Evolutionary conservation across 2,888 invertebrate genomes (phyloP), one percentile per base, ranked within the genome.

Genomic region (Catocala nupta): DNA sequence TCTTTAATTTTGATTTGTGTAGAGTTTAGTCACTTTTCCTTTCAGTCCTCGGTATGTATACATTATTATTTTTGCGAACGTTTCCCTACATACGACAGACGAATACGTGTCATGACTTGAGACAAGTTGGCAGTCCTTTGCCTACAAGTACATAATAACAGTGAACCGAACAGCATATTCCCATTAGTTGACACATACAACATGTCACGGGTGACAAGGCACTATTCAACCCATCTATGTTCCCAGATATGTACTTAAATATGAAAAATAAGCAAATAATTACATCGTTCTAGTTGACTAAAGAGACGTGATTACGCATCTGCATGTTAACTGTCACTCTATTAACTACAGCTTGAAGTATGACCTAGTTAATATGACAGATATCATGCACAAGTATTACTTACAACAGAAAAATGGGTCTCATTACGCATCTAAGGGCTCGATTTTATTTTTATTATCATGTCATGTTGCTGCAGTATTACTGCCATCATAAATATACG

Each of bases 321-420:
- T 34, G 8, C 11, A n/a, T 34, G 48, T 25, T 10, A 48, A 6
- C 47, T 55, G 65, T 58, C 56, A 8, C 8, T n/a, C 8, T 73
- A 60, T 70, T 73, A 63, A 66, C 71, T 66, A 55, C 66, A 61
- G 57, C 74, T 69, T 49, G 25, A 63, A 59, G 39, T 61, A 64
- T 56, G 59, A 52, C 56, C 49, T 36, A 56, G 3, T 56, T 56
- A 0, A 43, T 43, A 49, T 42, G 49, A 56, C 56, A 49, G 42
- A 43, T n/a, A 56, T 56, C n/a, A 50, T 49, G 33, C 12, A 39
- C 11, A 12, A 13, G 33, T 5, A 56, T 12, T 8, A 16, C 16
- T 25, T 25, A 42, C 5, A 44, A 16, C 10, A 44, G 13, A 39
- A 60, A 64, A 64, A 65, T 74, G 63, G 52, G 61, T 54, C 60